Conservation (phyloP, 2,113 vertebrate species). For the Balaenoptera acutorostrata region DNA sequence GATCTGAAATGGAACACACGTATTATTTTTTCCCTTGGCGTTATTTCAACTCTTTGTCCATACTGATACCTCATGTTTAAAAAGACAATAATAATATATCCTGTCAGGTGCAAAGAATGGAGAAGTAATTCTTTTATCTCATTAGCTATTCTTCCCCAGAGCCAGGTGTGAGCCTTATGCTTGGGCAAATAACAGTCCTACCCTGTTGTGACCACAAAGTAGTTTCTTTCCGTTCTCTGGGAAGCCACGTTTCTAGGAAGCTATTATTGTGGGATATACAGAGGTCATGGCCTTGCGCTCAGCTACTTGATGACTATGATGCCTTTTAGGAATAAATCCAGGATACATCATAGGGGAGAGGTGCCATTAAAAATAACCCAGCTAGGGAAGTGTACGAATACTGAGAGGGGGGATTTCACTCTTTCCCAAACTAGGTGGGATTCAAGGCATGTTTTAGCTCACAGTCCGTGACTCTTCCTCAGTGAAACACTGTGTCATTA, state of each 20-base stretch:
- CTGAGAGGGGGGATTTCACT: background rate
- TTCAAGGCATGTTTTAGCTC: background rate
- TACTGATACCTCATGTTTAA: background rate
- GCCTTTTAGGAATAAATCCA: background rate
- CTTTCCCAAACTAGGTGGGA: background rate
- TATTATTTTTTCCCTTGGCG: constrained; percentile 10
- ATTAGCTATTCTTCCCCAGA: constrained; percentile 6
- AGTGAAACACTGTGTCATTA: background rate
- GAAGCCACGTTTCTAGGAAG: background rate
- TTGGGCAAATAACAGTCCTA: background rate
- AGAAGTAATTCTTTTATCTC: background rate
- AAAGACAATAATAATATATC: constrained; percentile 7
- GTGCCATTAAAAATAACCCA: background rate
- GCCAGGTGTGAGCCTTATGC: background rate
- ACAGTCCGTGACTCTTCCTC: background rate
- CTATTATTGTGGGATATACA: background rate
- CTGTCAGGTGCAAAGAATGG: background rate
- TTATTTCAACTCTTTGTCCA: constrained; percentile 12
- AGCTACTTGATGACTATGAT: background rate
- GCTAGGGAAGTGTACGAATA: background rate
- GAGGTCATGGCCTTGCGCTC: background rate
- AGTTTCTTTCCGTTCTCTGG: background rate
- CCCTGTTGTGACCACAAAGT: background rate
- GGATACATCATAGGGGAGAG: background rate
- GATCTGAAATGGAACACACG: background rate